Percentiles rank a stretch among this genome's conserved stretches.
These are phyloP conservation scores for Strigamia maritima DNA, from an alignment of 2,888 invertebrate species.

Conservation along the genomic window DNA sequence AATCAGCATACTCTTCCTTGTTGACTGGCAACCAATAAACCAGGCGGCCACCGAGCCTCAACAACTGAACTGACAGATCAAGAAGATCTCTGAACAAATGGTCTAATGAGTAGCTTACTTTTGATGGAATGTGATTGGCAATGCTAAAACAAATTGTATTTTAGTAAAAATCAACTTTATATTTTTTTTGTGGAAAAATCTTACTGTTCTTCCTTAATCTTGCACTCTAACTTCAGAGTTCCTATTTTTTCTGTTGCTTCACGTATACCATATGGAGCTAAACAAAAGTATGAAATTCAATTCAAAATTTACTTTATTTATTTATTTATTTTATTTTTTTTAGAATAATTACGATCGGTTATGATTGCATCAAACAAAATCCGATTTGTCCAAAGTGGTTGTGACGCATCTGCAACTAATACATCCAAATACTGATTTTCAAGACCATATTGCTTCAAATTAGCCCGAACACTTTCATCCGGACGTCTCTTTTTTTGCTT, in stretches of 20 bases:
- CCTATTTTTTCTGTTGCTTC: constrained; percentile 88
- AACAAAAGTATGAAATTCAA: constrained; percentile 45
- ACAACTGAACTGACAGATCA: constrained; percentile 71
- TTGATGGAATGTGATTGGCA: constrained; percentile 53
- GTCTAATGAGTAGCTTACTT: constrained; percentile 77
- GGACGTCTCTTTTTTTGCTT: constrained; percentile 56
- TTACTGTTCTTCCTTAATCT: constrained; percentile 63
- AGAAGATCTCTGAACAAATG: constrained; percentile 81
- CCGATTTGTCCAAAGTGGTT: constrained; percentile 69
- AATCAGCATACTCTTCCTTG: constrained; percentile 48
- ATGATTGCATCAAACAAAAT: constrained; percentile 84
- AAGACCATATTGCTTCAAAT: constrained; percentile 83
- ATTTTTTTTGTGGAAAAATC: background rate
- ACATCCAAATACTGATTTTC: constrained; percentile 76
- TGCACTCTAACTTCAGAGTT: constrained; percentile 57
- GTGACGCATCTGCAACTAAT: constrained; percentile 85
- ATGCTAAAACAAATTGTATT: constrained; percentile 46
- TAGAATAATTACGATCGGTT: constrained; percentile 77
- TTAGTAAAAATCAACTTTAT: background rate
- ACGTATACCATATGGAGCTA: constrained; percentile 96
- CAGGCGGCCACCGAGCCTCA: constrained; percentile 72
- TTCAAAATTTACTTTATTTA: background rate
- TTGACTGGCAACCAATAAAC: constrained; percentile 92
- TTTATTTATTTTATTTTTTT: background rate
- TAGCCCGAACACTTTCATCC: constrained; percentile 83